phyloP scores from a whole-genome alignment of 2,113 vertebrate genomes.

The Grus americana region DNA sequence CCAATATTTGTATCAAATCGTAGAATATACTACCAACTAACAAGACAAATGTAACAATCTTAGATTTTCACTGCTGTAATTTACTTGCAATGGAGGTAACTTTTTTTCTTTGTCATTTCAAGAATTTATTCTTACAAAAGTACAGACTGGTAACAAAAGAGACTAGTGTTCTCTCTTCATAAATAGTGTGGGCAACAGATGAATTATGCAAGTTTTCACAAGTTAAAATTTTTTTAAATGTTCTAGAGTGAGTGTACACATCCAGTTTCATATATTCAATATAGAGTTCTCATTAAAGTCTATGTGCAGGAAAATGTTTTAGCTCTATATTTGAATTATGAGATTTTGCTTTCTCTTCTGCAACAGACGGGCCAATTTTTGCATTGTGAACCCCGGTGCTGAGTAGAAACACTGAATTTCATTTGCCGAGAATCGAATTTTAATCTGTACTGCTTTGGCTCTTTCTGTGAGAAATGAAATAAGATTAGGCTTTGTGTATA shows the following conservation, averaged over 20 bases:
- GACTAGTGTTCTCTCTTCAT: background rate
- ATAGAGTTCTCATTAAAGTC: background rate
- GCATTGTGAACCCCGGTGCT: background rate
- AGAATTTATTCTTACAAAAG: background rate
- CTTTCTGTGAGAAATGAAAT: background rate
- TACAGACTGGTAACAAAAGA: background rate
- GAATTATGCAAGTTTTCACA: background rate
- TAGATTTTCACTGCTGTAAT: background rate
- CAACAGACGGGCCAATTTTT: background rate
- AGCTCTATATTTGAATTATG: background rate
- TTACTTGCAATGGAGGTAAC: background rate
- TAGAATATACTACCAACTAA: background rate
- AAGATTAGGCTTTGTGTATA: background rate
- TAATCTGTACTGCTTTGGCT: background rate
- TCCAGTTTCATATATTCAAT: background rate
- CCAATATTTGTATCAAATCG: background rate
- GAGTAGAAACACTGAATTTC: background rate
- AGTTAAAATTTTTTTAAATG: background rate
- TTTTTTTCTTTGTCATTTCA: background rate
- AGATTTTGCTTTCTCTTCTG: background rate
- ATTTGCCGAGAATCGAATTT: background rate
- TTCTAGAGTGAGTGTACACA: background rate
- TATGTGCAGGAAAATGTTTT: background rate
- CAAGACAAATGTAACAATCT: background rate
- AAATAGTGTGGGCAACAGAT: background rate